Percentiles rank a stretch among this genome's conserved stretches.
Conservation (phyloP, 2,113 vertebrate species). For the Phaethornis superciliosus region DNA sequence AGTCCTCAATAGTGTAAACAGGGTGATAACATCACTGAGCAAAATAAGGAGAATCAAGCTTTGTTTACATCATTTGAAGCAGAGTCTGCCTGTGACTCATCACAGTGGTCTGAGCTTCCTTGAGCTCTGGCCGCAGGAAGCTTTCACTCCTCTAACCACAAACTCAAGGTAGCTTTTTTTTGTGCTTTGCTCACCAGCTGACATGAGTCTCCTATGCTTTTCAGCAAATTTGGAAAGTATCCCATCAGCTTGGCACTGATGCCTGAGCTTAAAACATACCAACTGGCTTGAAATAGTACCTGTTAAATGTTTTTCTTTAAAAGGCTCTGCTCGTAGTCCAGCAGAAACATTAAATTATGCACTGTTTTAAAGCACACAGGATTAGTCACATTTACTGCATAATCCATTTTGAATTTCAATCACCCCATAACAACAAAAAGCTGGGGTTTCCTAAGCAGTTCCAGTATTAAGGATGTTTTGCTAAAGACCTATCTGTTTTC, state of each 20-base stretch:
- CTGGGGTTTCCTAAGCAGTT: background rate
- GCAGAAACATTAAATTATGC: background rate
- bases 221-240: fast-evolving
- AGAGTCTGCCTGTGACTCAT: background rate
- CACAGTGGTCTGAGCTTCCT: background rate
- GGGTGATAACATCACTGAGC: background rate
- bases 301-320: background rate
- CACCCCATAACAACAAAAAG: background rate
- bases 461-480: background rate
- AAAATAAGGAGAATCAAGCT: background rate
- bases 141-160: background rate
- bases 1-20: background rate
- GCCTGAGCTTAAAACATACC: background rate
- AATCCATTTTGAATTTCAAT: background rate
- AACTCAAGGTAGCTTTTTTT: background rate
- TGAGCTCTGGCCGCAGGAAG: background rate
- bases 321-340: background rate
- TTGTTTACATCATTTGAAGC: background rate
- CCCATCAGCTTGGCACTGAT: background rate
- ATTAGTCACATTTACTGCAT: background rate
- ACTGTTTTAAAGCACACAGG: background rate
- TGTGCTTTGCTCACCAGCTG: background rate
- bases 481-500: background rate
- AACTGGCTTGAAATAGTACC: background rate
- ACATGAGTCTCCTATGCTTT: background rate